A percentile compares a stretch with the other conserved stretches of the same genome.
These are phyloP conservation scores for Harpagus bidentatus DNA, from an alignment of 2,113 vertebrate species.

Conservation along the genomic window DNA sequence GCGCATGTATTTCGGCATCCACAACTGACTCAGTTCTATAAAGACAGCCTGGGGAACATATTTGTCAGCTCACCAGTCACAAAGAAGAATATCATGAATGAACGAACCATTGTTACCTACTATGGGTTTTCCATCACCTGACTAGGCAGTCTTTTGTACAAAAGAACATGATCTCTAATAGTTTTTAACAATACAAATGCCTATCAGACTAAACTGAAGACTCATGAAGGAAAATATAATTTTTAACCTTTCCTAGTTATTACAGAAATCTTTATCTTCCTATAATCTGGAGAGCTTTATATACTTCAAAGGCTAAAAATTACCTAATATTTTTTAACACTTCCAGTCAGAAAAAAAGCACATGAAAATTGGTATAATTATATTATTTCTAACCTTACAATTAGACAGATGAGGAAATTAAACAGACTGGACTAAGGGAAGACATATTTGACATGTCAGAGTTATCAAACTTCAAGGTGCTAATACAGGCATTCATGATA, in stretches of 20 bases:
- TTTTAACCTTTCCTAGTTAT: conserved; percentile 1
- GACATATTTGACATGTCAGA: neutral
- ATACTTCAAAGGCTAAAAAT: neutral
- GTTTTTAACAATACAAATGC: conserved; percentile 4
- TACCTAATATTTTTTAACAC: neutral
- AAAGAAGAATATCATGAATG: neutral
- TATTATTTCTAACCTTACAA: neutral
- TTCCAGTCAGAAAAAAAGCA: neutral
- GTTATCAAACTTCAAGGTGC: neutral
- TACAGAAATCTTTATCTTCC: conserved; percentile 34
- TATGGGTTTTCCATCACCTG: neutral
- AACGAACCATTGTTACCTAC: conserved; percentile 15
- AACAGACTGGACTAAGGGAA: neutral
- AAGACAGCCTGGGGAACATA: conserved; percentile 14
- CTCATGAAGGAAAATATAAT: neutral
- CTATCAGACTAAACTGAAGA: neutral
- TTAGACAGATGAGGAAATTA: neutral
- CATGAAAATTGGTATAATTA: neutral
- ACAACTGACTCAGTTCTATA: neutral
- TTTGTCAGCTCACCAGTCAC: conserved; percentile 21
- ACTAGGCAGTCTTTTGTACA: neutral
- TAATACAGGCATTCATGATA: neutral
- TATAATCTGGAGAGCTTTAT: conserved; percentile 2
- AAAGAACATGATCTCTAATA: conserved; percentile 1
- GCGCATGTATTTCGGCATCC: neutral